Conservation (phyloP, 1,140 invertebrate species). For the Pygmarrhopalites habei region DNA sequence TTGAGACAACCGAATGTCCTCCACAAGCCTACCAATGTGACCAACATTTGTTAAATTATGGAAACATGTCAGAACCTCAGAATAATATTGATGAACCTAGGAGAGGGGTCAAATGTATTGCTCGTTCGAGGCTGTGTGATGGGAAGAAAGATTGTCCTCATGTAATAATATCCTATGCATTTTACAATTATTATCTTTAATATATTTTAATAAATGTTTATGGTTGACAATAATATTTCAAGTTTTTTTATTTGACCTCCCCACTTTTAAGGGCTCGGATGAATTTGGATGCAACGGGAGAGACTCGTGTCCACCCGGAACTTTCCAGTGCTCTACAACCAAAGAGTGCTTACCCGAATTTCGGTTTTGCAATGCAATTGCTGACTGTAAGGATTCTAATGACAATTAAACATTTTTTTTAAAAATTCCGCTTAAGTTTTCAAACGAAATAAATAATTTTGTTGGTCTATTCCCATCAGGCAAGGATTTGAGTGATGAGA, state of each 20-base stretch:
- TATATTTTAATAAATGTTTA: too few species aligned
- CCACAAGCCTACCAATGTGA: slow-evolving; percentile 41
- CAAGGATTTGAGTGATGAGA: slow-evolving; percentile 58
- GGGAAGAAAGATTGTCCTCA: slow-evolving; percentile 24
- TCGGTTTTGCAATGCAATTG: slow-evolving; percentile 75
- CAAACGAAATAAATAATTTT: too few species aligned
- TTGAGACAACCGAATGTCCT: slow-evolving; percentile 33
- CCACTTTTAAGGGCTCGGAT: too few species aligned
- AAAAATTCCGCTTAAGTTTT: too few species aligned
- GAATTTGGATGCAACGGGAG: slow-evolving; percentile 22
- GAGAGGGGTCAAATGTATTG: slow-evolving; percentile 18
- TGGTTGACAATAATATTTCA: neutral
- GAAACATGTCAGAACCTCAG: neutral
- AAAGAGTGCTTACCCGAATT: slow-evolving; percentile 36
- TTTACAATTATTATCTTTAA: too few species aligned
- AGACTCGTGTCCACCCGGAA: slow-evolving; percentile 36
- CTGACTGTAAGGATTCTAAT: slow-evolving; percentile 55
- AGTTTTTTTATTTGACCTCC: too few species aligned
- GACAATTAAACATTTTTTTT: too few species aligned
- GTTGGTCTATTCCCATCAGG: too few species aligned
- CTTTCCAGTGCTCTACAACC: slow-evolving; percentile 34
- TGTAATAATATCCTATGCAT: too few species aligned
- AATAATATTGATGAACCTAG: neutral
- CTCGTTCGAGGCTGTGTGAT: slow-evolving; percentile 27
- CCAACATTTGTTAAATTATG: neutral